These are phyloP conservation scores for Apodemia duryi DNA, from an alignment of 2,888 invertebrate species.

Conservation along the genomic window DNA sequence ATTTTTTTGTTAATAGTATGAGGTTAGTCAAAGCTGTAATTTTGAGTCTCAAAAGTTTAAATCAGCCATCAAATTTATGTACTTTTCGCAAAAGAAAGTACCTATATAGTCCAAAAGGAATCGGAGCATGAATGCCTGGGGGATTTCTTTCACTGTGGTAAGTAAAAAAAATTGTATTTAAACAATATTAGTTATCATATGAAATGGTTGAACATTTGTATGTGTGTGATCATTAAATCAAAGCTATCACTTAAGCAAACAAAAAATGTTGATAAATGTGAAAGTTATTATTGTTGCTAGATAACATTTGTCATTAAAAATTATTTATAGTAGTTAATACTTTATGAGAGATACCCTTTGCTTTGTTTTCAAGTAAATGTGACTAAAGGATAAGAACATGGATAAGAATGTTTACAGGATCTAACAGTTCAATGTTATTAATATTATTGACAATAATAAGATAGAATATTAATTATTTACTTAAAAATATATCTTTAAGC, in stretches of 20 bases:
- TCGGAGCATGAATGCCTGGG: too few species aligned
- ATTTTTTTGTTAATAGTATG: too few species aligned
- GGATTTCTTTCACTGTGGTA: too few species aligned
- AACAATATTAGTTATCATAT: neutral
- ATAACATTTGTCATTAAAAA: neutral
- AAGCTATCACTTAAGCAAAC: neutral
- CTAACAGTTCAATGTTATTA: neutral
- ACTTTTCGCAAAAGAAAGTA: too few species aligned
- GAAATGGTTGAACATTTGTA: neutral
- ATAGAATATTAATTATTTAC: neutral
- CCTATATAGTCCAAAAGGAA: too few species aligned
- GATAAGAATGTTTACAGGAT: neutral
- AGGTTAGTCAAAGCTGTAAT: too few species aligned
- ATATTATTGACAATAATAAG: neutral
- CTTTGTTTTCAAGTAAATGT: constrained; percentile 6
- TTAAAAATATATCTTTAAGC: neutral
- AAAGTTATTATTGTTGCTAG: neutral
- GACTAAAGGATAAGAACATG: constrained; percentile 4
- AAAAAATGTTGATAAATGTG: neutral
- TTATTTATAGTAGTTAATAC: constrained; percentile 16
- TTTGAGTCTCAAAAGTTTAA: too few species aligned
- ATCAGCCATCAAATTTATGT: too few species aligned
- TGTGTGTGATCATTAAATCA: neutral
- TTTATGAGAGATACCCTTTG: neutral
- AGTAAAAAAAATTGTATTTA: too few species aligned